Evolutionary conservation across 2,113 vertebrate genomes (phyloP), one percentile per base, ranked within the genome.

Genomic region (Anser cygnoides): DNA sequence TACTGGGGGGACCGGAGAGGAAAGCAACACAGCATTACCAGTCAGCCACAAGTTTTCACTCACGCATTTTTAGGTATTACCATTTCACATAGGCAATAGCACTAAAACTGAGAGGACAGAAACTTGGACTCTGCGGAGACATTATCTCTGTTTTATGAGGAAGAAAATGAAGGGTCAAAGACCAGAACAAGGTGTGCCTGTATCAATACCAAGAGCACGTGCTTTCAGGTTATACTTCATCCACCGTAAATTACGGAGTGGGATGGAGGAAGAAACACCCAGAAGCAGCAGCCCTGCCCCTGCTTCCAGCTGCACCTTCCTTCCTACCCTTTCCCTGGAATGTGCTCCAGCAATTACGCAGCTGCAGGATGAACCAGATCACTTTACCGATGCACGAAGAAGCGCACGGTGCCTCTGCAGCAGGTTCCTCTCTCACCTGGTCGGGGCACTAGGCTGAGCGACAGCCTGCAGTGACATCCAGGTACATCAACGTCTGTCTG

Each of bases 121-220:
- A 80, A 75, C 15, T 6, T 57, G 46, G 20, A 87, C 46, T 67
- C 70, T 43, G 39, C 20, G 81, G 20, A 68, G 14, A 10, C 26
- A 62, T 12, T 52, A 74, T 20, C 44, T 28, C 62, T 18, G 23
- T 37, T 89, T 79, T 81, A 83, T 7, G 13, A 67, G 76, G 16
- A 71, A 59, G 57, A 84, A 93, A 92, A 93, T 9, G 17, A 10
- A 90, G 61, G 65, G 57, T 74, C 67, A 85, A 87, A 85, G 89
- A 62, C 39, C 14, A 2, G 18, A 90, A 71, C 8, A 39, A 89
- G 90, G 83, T 35, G 90, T 44, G 78, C 26, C 68, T 61, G 49
- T 16, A 23, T 57, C 57, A 94, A 79, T 33, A 84, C 4, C 39
- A 61, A 77, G 50, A 62, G 50, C 84, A 28, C n/a, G 72, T 0